A percentile compares a stretch with the other conserved stretches of the same genome.
Evolutionary conservation across 2,888 invertebrate genomes (phyloP).

Genomic region (Geophilus truncorum): DNA sequence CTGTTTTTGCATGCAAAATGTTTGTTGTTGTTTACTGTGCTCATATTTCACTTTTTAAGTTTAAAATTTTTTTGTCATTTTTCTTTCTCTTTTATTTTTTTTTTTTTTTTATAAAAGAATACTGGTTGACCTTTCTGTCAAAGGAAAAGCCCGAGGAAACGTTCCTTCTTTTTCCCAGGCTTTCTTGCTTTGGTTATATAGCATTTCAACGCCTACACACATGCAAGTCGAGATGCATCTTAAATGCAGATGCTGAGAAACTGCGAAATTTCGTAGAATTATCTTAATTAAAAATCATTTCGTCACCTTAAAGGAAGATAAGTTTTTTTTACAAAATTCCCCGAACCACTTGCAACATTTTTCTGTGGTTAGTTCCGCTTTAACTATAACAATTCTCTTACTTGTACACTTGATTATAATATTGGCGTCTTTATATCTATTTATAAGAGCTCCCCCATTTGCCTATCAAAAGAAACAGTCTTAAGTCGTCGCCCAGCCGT

Average conservation of each 20-base stretch:
- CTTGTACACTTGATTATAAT: no score
- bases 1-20: no score
- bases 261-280: not conserved
- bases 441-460: not conserved
- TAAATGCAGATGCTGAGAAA: not conserved
- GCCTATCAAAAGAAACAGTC: not conserved
- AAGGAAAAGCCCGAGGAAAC: not conserved
- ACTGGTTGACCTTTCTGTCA: not conserved
- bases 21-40: no score
- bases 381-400: no score
- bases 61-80: not conserved
- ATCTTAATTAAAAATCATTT: not conserved
- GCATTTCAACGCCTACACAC: not conserved
- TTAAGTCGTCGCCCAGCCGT: slow-evolving; percentile 40
- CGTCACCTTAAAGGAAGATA: not conserved
- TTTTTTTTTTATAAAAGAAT: not conserved
- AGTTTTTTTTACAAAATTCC: not conserved
- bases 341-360: not conserved
- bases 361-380: no score
- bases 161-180: not conserved
- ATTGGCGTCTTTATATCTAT: not conserved
- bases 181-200: not conserved
- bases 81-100: not conserved
- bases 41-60: no score
- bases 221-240: not conserved